phyloP scores from a whole-genome alignment of 2,797 vertebrate species.

The Paramormyrops hopkinsi region DNA sequence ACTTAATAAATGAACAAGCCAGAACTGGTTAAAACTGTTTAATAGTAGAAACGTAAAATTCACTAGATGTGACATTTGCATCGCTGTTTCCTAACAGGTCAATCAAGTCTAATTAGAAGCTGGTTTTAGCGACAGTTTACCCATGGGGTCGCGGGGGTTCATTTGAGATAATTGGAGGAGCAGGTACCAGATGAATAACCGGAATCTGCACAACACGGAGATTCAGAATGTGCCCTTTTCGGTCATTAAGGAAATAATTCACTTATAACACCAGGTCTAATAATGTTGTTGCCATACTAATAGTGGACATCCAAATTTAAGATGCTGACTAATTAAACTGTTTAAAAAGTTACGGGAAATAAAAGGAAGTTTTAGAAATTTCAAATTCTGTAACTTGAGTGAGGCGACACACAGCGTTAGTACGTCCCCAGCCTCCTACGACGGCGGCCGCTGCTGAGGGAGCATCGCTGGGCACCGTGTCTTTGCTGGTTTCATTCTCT shows the following conservation, averaged over 20 bases:
- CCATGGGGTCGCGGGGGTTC: neutral
- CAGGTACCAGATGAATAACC: neutral
- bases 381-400: neutral
- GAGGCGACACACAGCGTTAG: neutral
- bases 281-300: neutral
- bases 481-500: neutral
- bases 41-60: neutral
- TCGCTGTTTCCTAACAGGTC: neutral
- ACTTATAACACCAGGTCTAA: neutral
- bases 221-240: neutral
- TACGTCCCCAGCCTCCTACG: neutral
- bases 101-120: constrained; percentile 1
- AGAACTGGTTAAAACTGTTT: neutral
- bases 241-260: neutral
- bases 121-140: neutral
- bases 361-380: neutral
- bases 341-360: neutral
- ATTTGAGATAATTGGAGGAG: neutral
- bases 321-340: neutral
- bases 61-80: neutral
- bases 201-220: neutral
- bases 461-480: neutral
- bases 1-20: neutral
- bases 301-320: neutral
- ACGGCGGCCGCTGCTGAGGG: neutral